Conservation (phyloP, 2,113 vertebrate genomes). For the Romanogobio albipinnatus region DNA sequence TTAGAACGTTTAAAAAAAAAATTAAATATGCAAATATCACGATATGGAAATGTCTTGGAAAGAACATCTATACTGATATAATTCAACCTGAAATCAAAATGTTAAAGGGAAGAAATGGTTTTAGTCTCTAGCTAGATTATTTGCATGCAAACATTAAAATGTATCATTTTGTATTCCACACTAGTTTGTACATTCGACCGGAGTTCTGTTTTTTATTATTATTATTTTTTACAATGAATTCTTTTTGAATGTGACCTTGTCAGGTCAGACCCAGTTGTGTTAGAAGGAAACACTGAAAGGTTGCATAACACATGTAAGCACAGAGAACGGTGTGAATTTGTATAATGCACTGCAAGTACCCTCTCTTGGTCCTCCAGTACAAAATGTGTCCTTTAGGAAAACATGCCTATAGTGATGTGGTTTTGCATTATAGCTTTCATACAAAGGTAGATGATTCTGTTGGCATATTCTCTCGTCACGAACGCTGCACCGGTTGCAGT, state of each 20-base stretch:
- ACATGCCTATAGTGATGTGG: constrained; percentile 14
- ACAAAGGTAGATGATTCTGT: constrained; percentile 30
- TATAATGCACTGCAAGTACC: constrained; percentile 35
- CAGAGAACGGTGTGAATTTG: constrained; percentile 4
- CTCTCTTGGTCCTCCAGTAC: neutral
- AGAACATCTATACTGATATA: neutral
- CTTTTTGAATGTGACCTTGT: neutral
- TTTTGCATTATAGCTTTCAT: constrained; percentile 26
- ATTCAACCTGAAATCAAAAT: neutral
- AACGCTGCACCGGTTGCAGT: constrained; percentile 6
- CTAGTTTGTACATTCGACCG: neutral
- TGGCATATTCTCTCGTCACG: neutral
- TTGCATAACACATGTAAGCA: constrained; percentile 6
- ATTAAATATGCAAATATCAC: neutral
- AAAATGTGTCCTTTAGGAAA: constrained; percentile 26
- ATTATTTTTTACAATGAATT: neutral
- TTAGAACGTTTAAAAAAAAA: no score
- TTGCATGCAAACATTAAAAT: neutral
- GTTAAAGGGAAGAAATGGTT: neutral
- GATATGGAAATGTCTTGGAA: neutral
- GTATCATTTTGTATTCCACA: neutral
- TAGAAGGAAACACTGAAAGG: neutral
- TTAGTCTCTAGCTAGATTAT: neutral
- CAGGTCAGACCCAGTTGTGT: neutral
- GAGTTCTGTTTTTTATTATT: neutral